These are phyloP conservation scores for Sphecodes monilicornis DNA, from an alignment of 2,888 invertebrate genomes.

Conservation along the genomic window DNA sequence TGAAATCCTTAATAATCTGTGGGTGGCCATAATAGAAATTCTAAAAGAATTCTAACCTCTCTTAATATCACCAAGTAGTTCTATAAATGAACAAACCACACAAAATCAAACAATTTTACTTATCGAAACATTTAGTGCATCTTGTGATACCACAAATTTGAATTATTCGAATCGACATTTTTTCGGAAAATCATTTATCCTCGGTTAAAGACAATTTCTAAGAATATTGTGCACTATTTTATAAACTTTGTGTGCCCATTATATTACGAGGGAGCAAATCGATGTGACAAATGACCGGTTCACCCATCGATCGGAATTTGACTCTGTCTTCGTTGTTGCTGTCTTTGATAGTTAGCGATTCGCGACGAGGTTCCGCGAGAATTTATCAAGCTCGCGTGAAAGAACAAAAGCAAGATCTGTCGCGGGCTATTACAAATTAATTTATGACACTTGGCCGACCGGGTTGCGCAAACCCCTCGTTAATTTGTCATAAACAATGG, in stretches of 20 bases:
- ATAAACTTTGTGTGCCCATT: not conserved
- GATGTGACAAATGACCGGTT: not conserved
- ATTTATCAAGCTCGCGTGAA: not conserved
- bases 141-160: too few relatives aligned
- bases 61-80: too few relatives aligned
- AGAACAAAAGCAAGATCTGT: slow-evolving; percentile 25
- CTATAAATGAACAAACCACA: too few relatives aligned
- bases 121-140: too few relatives aligned
- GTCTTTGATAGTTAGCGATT: not conserved
- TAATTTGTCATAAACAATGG: slow-evolving; percentile 66
- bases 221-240: not conserved
- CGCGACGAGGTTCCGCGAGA: not conserved
- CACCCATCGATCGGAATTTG: not conserved
- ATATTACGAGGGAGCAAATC: not conserved
- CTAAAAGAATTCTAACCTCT: too few relatives aligned
- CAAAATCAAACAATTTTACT: too few relatives aligned
- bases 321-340: too few relatives aligned
- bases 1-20: too few relatives aligned
- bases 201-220: not conserved
- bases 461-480: slow-evolving; percentile 47
- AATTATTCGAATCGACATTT: too few relatives aligned
- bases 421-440: slow-evolving; percentile 54
- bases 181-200: too few relatives aligned
- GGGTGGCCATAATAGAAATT: too few relatives aligned
- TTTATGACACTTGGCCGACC: slow-evolving; percentile 36